Conservation (phyloP, 2,797 vertebrate genomes). For the Cyclura pinguis region DNA sequence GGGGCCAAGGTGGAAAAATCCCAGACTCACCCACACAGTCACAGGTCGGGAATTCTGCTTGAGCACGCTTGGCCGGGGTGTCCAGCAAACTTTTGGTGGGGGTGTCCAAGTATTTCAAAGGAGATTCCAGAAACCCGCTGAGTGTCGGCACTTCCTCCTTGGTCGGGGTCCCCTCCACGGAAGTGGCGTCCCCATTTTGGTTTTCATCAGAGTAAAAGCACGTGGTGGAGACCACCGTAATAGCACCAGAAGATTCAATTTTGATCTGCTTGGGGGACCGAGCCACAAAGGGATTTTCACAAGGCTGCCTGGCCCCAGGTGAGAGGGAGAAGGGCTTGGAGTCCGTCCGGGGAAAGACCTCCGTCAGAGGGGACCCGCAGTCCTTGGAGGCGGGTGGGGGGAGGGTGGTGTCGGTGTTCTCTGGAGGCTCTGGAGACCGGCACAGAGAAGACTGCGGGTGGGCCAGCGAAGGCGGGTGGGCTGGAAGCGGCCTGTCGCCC, state of each 20-base stretch:
- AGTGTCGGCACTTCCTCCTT: slow-evolving; percentile 92
- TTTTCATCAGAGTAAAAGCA: slow-evolving; percentile 87
- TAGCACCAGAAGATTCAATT: slow-evolving; percentile 91
- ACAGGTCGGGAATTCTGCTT: slow-evolving; percentile 92
- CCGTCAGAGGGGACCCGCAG: neutral
- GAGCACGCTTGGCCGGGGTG: slow-evolving; percentile 91
- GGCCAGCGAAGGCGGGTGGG: slow-evolving; percentile 65
- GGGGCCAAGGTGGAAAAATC: neutral
- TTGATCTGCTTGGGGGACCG: slow-evolving; percentile 93
- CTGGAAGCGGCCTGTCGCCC: slow-evolving; percentile 62
- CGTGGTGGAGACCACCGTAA: slow-evolving; percentile 95
- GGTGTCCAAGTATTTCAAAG: slow-evolving; percentile 93
- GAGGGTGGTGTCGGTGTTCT: neutral
- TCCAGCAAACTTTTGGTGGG: slow-evolving; percentile 94
- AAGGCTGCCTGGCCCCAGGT: slow-evolving; percentile 71
- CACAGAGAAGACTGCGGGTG: slow-evolving; percentile 59
- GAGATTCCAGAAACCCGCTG: slow-evolving; percentile 94
- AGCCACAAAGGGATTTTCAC: slow-evolving; percentile 82
- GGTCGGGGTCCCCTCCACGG: slow-evolving; percentile 88
- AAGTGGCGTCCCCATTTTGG: slow-evolving; percentile 63
- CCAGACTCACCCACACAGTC: slow-evolving; percentile 92
- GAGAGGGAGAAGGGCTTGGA: slow-evolving; percentile 45
- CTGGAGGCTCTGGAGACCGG: neutral
- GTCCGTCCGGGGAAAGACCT: neutral
- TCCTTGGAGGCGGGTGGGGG: slow-evolving; percentile 14